Conservation (phyloP, 2,888 invertebrate species). For the Trimorus sp. region DNA sequence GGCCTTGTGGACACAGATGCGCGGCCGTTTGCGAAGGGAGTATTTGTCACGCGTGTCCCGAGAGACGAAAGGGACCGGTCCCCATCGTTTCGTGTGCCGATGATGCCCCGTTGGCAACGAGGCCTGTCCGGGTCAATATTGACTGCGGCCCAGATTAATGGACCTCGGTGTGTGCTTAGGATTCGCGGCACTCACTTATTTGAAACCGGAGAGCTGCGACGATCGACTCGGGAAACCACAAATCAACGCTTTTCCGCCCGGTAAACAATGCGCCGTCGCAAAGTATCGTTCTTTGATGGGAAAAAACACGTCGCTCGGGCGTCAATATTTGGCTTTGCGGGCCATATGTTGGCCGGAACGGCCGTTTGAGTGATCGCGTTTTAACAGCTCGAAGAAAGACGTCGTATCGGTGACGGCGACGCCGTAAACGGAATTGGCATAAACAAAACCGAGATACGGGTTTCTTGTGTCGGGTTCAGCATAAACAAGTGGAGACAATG, state of each 20-base stretch:
- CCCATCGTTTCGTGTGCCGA: constrained; percentile 73
- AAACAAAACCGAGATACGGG: constrained; percentile 38
- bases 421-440: constrained; percentile 25
- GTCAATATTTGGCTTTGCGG: constrained; percentile 29
- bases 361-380: no score
- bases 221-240: constrained; percentile 54
- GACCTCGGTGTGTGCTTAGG: constrained; percentile 73
- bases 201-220: constrained; percentile 52
- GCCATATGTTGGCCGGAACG: constrained; percentile 8
- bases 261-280: constrained; percentile 41
- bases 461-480: constrained; percentile 38
- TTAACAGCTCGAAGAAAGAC: no score
- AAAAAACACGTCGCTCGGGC: constrained; percentile 27
- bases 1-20: constrained; percentile 80
- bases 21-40: constrained; percentile 78
- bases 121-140: constrained; percentile 81
- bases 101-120: constrained; percentile 81
- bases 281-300: constrained; percentile 56
- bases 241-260: constrained; percentile 50
- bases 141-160: constrained; percentile 80
- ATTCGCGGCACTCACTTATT: constrained; percentile 66
- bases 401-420: constrained; percentile 1
- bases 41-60: constrained; percentile 82
- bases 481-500: constrained; percentile 54
- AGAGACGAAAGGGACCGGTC: constrained; percentile 76